phyloP scores from a whole-genome alignment of 1,140 invertebrate genomes.

The Drosophila repletoides region DNA sequence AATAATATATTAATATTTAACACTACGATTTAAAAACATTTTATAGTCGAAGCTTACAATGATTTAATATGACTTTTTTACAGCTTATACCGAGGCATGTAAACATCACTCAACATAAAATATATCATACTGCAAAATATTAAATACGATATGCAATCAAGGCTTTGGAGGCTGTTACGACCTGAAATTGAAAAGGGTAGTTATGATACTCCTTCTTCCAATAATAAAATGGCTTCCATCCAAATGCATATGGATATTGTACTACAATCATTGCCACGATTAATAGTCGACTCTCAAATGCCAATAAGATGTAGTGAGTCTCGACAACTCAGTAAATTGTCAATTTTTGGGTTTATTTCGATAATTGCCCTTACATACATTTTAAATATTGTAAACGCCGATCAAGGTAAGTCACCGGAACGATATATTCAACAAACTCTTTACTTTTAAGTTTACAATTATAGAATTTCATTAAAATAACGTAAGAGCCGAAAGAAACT shows the following conservation, averaged over 20 bases:
- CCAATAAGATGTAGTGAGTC: neutral
- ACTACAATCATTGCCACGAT: neutral
- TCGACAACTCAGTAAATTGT: neutral
- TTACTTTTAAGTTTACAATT: no score
- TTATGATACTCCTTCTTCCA: constrained; percentile 11
- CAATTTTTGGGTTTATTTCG: constrained; percentile 14
- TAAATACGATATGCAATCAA: constrained; percentile 30
- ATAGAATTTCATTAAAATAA: no score
- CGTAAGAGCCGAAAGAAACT: no score
- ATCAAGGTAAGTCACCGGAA: constrained; percentile 42
- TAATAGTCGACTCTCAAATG: neutral
- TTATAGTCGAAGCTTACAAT: no score
- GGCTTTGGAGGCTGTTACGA: neutral
- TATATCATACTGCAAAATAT: no score
- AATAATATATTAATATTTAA: no score
- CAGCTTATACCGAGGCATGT: no score
- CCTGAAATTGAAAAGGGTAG: neutral
- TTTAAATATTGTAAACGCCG: constrained; percentile 7
- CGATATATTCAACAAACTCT: no score
- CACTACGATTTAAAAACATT: no score
- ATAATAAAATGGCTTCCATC: constrained; percentile 33
- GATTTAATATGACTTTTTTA: no score
- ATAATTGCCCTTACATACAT: constrained; percentile 15
- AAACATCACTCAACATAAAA: no score
- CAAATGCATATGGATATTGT: constrained; percentile 1